Evolutionary conservation across 2,797 vertebrate species (phyloP).

Genomic region (Atherinosoma microstoma): DNA sequence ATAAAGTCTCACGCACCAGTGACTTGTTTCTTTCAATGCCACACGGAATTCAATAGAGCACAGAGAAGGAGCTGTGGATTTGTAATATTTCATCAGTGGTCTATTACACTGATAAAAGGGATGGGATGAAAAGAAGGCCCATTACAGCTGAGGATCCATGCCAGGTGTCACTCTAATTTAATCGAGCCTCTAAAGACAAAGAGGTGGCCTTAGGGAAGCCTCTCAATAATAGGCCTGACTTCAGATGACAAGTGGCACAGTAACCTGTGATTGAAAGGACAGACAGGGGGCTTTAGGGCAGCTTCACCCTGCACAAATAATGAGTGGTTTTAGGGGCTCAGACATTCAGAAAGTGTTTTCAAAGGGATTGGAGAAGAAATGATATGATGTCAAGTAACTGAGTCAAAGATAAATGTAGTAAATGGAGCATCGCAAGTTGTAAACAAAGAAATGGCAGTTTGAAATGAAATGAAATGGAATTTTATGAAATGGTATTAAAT

Average conservation of each 20-base stretch:
- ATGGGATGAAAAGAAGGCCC: conserved; percentile 61
- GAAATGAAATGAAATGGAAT: not conserved
- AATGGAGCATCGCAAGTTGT: conserved; percentile 5
- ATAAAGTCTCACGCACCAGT: conserved; percentile 45
- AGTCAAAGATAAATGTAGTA: not conserved
- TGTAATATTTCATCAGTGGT: conserved; percentile 67
- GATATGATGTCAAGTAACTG: conserved; percentile 6
- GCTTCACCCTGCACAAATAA: conserved; percentile 27
- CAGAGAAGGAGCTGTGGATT: conserved; percentile 38
- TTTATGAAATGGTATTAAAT: not conserved
- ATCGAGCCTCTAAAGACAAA: conserved; percentile 75
- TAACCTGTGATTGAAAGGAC: conserved; percentile 59
- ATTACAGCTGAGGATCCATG: conserved; percentile 58
- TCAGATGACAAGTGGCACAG: conserved; percentile 65
- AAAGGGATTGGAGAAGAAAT: conserved; percentile 6
- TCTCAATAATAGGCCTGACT: conserved; percentile 65
- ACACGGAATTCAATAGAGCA: conserved; percentile 43
- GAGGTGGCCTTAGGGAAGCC: conserved; percentile 59
- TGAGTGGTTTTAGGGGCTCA: conserved; percentile 18
- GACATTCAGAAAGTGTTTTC: conserved; percentile 3
- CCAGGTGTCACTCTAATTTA: conserved; percentile 76
- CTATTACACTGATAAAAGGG: conserved; percentile 68
- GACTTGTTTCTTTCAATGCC: conserved; percentile 46
- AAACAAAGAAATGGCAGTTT: conserved; percentile 33
- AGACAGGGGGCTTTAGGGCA: conserved; percentile 42